These are phyloP conservation scores for Scarus forsteni DNA, from an alignment of 2,797 vertebrate genomes.

Conservation along the genomic window DNA sequence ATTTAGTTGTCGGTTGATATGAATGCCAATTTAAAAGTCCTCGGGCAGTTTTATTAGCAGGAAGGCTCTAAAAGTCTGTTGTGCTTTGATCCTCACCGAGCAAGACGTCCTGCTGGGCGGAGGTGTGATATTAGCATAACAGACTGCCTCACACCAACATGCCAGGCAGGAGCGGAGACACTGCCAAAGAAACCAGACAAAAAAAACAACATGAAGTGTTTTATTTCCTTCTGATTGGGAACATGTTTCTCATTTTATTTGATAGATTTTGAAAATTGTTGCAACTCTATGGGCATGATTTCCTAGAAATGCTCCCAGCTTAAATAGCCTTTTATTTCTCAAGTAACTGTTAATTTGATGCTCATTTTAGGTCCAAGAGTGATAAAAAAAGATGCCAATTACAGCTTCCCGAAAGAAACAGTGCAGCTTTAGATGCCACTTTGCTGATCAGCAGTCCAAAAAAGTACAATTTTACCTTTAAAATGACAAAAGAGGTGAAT, in stretches of 20 bases:
- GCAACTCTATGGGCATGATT: neutral
- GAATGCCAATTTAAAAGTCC: slow-evolving; percentile 47
- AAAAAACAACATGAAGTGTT: slow-evolving; percentile 12
- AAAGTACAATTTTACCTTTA: neutral
- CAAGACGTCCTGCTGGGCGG: slow-evolving; percentile 43
- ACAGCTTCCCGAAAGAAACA: no score
- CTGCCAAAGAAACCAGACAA: neutral
- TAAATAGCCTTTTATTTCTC: neutral
- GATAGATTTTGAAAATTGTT: neutral
- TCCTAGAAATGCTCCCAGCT: neutral
- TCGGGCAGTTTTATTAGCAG: slow-evolving; percentile 48
- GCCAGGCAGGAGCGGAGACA: slow-evolving; percentile 27
- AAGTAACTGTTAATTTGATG: neutral
- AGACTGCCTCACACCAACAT: slow-evolving; percentile 33
- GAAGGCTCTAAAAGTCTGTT: slow-evolving; percentile 44
- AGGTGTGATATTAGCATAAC: slow-evolving; percentile 59
- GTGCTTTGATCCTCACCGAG: slow-evolving; percentile 60
- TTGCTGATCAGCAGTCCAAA: neutral
- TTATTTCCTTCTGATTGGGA: neutral
- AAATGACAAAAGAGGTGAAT: neutral
- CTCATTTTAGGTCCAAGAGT: neutral
- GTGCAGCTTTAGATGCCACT: neutral
- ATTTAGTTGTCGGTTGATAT: slow-evolving; percentile 36
- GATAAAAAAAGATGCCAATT: neutral
- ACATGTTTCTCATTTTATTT: neutral